Base-by-base conservation (phyloP, 2,113 vertebrate species). In the Collichthys lucidus region DNA sequence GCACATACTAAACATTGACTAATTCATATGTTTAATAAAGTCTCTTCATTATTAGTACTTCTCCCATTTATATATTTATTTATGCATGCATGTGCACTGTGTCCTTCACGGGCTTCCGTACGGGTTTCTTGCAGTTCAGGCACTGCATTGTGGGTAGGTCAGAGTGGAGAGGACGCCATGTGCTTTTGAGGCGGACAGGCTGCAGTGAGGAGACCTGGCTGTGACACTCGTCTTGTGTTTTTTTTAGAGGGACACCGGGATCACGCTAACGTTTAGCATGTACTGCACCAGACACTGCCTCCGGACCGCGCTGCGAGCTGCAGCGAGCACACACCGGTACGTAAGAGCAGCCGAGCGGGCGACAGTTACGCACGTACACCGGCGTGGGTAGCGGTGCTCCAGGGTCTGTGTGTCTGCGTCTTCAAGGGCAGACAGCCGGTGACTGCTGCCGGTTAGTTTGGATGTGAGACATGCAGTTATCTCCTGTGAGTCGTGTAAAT, bases 121-220 rank as follows among this genome's bases (percentile, higher is more conserved):
- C 1, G 50, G 0, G 26, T 24, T 78, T n/a, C 64, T 24, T 50
- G 60, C 66, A 76, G 75, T 82, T 77, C 55, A 26, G 59, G 90
- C 63, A 24, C 0, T 91, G 95, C 86, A 93, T 93, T 93, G 80
- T 92, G 95, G 95, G 95, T 94, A 95, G 93, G 94, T 95, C 95
- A 95, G 93, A 52, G 64, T 82, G 24, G 65, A 65, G 78, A 55
- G 92, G 94, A 93, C 95, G 94, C 94, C 95, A 95, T 95, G 95
- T 96, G 95, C 93, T 94, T 89, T 80, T 94, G 91, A 92, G 29
- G 22, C 60, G 64, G 67, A 19, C 11, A 24, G 4, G 8, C 16
- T 63, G 11, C 17, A 42, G 12, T 44, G 80, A 69, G 44, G 35
- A 50, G 59, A 72, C 55, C 29, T 14, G 67, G 8, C 17, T 59